A percentile compares a stretch with the other conserved stretches of the same genome.
phyloP scores from a whole-genome alignment of 2,113 vertebrate genomes.

The Aegithalos caudatus region DNA sequence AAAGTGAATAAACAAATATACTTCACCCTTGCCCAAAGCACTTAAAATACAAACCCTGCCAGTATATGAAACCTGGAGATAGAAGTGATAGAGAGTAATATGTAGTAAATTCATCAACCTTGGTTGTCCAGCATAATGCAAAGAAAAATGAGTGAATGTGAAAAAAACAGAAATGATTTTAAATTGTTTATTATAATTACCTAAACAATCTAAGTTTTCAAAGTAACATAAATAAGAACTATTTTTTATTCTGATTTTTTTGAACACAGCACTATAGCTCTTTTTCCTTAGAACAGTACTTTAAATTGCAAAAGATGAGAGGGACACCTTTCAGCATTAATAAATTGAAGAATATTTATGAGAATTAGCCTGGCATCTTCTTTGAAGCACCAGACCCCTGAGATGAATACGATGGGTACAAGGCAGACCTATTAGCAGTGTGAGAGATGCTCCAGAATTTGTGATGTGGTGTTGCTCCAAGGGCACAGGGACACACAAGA shows the following conservation, averaged over 20 bases:
- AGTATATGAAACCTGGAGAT: not conserved
- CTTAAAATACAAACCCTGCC: not conserved
- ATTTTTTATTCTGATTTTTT: not conserved
- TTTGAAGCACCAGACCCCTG: constrained; percentile 47
- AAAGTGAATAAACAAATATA: not conserved
- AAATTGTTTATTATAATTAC: not conserved
- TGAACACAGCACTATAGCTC: not conserved
- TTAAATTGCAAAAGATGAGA: constrained; percentile 39
- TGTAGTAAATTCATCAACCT: not conserved
- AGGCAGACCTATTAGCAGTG: not conserved
- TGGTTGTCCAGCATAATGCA: not conserved
- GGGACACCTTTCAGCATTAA: constrained; percentile 45
- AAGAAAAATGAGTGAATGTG: not conserved
- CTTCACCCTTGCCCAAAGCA: not conserved
- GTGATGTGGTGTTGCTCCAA: not conserved
- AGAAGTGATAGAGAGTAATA: not conserved
- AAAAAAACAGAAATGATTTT: not conserved
- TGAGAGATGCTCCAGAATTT: not conserved
- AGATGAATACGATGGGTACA: not conserved
- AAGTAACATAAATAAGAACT: not conserved
- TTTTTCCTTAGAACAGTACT: not conserved
- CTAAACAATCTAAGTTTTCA: not conserved
- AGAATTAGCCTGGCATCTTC: constrained; percentile 42
- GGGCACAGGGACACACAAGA: not conserved
- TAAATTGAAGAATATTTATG: constrained; percentile 62